phyloP scores from a whole-genome alignment of 2,113 vertebrate genomes.

The Suricata suricatta region DNA sequence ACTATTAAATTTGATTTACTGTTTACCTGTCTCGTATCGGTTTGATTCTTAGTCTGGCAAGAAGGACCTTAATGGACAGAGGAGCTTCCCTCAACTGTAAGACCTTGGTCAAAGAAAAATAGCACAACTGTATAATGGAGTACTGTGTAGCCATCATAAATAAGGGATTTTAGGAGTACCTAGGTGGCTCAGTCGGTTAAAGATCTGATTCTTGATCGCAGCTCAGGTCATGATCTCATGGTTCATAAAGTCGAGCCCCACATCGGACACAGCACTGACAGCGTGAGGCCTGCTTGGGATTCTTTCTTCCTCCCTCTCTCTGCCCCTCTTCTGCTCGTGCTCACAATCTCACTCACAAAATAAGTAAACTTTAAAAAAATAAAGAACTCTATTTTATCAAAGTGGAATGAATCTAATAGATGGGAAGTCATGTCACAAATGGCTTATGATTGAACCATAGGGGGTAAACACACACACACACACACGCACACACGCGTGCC shows the following conservation, averaged over 20 bases:
- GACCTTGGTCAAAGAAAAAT: not conserved
- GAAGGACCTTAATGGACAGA: not conserved
- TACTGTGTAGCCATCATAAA: not conserved
- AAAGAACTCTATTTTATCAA: not conserved
- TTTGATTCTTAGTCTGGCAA: not conserved
- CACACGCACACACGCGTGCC: no score
- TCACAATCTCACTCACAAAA: no score
- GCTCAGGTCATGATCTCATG: no score
- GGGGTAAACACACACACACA: not conserved
- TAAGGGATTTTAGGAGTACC: not conserved
- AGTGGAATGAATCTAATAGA: not conserved
- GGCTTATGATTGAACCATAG: not conserved
- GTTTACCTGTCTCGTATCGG: not conserved
- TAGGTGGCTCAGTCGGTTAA: no score
- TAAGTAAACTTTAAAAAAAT: not conserved
- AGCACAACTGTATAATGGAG: not conserved
- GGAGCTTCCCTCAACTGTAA: not conserved
- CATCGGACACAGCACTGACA: no score
- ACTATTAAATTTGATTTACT: not conserved
- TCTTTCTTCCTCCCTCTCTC: no score
- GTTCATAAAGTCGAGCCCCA: no score
- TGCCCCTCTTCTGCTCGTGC: no score
- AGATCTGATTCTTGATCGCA: no score
- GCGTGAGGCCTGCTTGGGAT: no score
- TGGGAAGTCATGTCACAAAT: not conserved